phyloP scores from a whole-genome alignment of 2,888 invertebrate genomes.

The Gymnocheta viridis region DNA sequence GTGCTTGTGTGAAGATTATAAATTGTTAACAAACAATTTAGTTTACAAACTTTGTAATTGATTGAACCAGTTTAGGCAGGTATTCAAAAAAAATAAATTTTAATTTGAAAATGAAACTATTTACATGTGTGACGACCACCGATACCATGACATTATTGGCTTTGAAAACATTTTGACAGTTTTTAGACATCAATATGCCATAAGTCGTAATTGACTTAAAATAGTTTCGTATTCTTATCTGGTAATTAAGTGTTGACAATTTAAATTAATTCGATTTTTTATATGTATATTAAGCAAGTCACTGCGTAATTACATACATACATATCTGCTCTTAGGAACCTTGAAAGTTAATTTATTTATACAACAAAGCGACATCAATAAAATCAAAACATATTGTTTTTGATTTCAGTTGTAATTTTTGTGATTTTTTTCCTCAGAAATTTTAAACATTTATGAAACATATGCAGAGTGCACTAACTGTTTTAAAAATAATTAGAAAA shows the following conservation, averaged over 20 bases:
- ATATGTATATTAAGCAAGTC: neutral
- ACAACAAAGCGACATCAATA: neutral
- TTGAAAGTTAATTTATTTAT: neutral
- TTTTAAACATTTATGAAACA: too few species aligned
- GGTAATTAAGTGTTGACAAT: constrained; percentile 21
- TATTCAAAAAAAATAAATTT: neutral
- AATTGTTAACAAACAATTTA: constrained; percentile 11
- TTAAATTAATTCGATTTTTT: constrained; percentile 8
- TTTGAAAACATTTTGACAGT: constrained; percentile 17
- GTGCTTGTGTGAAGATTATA: neutral
- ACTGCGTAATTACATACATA: constrained; percentile 3
- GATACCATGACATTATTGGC: neutral
- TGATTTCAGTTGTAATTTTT: neutral
- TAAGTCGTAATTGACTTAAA: neutral
- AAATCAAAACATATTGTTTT: neutral
- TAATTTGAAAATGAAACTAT: neutral
- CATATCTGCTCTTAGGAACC: neutral
- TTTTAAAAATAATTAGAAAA: too few species aligned
- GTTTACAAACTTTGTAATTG: constrained; percentile 13
- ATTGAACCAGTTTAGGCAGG: constrained; percentile 8
- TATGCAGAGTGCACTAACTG: too few species aligned
- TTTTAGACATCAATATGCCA: neutral
- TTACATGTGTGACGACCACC: neutral
- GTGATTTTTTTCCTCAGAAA: neutral
- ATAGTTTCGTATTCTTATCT: constrained; percentile 3